Evolutionary conservation across 2,888 invertebrate species (phyloP), one percentile per base, ranked within the genome.

Genomic region (Axea sp.): DNA sequence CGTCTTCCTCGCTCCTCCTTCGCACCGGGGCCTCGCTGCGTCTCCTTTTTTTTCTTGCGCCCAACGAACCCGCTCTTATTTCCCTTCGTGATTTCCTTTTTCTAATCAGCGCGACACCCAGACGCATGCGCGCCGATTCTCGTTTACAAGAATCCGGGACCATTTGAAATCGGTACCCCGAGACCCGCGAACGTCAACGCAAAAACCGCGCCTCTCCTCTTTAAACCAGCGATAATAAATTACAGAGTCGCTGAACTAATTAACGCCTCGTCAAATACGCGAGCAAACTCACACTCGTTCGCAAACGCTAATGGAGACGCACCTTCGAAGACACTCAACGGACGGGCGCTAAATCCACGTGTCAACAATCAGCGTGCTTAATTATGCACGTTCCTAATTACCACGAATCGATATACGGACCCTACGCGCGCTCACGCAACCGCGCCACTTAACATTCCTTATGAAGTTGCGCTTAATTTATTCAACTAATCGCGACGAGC

Each of bases 331-430:
- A 84, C 69, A 69, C 60, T 69, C 69, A 53, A 60, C 69, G 55
- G 37, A 24, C 37, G 26, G 19, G 76, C 81, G 86, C 85, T 86
- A 86, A 86, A 81, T 76, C 75, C 77, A 76, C 80, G 80, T 83
- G 85, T 85, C 84, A 86, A 86, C 86, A 84, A 43, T 60, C 47
- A 11, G 22, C 45, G 39, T 15, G 57, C 74, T 84, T 86, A 86
- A 85, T 86, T 86, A 86, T 86, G 84, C 86, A 85, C 85, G 85
- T 84, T 85, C 83, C 85, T 86, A 85, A 86, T 86, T 86, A 84
- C 84, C 81, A 81, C 78, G 77, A 62, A 76, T 47, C 33, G 57
- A 51, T 45, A 47, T 39, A 41, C 31, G 60, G 64, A 55, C 64
- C 68, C 64, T 57, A 49, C 60, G 67, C 47, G 60, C 41, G 15